These are phyloP conservation scores for Rhyzopertha dominica DNA, from an alignment of 1,140 invertebrate species.

Conservation along the genomic window DNA sequence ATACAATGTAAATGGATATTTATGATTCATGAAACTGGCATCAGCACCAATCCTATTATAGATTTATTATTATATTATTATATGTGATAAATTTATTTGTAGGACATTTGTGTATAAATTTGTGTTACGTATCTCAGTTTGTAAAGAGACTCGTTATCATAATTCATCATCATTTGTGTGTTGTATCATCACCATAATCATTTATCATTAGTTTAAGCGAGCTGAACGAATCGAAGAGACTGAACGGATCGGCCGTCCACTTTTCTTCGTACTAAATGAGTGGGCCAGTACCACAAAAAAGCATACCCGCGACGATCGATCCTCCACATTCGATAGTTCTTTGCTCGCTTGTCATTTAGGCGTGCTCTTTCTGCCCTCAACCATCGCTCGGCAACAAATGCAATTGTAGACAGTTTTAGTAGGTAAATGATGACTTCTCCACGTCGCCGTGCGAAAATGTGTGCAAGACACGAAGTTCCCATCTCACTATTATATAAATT, in stretches of 20 bases:
- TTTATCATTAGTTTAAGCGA: slow-evolving; percentile 21
- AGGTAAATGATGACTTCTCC: no score
- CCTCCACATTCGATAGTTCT: neutral
- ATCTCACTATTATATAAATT: no score
- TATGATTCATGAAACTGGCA: slow-evolving; percentile 38
- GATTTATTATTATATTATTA: slow-evolving; percentile 36
- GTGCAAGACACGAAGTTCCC: no score
- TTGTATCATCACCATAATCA: slow-evolving; percentile 21
- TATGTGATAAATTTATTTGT: slow-evolving; percentile 47
- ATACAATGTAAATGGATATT: slow-evolving; percentile 36
- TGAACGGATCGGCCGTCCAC: slow-evolving; percentile 31
- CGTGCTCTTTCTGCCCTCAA: slow-evolving; percentile 35
- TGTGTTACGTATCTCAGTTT: slow-evolving; percentile 44
- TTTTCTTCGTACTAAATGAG: slow-evolving; percentile 32
- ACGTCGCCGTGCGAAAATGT: no score
- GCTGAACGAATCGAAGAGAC: slow-evolving; percentile 33
- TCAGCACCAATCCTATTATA: slow-evolving; percentile 42
- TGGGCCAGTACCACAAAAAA: no score
- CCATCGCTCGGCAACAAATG: no score
- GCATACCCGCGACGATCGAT: slow-evolving; percentile 9
- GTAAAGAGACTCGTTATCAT: slow-evolving; percentile 51
- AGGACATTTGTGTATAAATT: slow-evolving; percentile 42
- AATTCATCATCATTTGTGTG: slow-evolving; percentile 49
- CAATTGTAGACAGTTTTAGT: no score
- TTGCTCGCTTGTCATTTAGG: slow-evolving; percentile 27